A percentile compares a stretch with the other conserved stretches of the same genome.
phyloP scores from a whole-genome alignment of 2,888 invertebrate species.

The Drosophila sordidula region DNA sequence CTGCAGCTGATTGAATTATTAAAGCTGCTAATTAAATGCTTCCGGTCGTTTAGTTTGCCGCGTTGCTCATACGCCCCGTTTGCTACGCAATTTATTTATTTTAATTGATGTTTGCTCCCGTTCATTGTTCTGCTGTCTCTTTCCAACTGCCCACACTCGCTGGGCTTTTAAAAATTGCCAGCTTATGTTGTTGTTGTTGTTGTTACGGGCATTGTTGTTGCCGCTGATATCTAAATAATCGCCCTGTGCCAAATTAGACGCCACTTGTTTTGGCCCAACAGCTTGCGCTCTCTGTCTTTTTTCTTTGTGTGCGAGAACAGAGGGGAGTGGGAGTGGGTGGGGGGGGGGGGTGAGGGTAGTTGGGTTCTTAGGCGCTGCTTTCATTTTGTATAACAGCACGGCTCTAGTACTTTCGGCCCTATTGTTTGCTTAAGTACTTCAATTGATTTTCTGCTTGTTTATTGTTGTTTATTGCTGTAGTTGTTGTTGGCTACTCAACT shows the following conservation, averaged over 20 bases:
- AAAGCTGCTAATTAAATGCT: slow-evolving; percentile 78
- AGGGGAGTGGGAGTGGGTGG: not conserved
- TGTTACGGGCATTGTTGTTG: slow-evolving; percentile 49
- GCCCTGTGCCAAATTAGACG: slow-evolving; percentile 69
- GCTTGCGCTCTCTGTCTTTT: slow-evolving; percentile 16
- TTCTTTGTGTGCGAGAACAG: slow-evolving; percentile 7
- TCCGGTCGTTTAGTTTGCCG: slow-evolving; percentile 75
- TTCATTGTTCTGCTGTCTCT: slow-evolving; percentile 4
- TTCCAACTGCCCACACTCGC: not conserved
- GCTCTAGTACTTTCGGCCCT: slow-evolving; percentile 35
- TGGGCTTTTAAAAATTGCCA: slow-evolving; percentile 35
- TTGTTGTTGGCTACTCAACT: slow-evolving; percentile 47
- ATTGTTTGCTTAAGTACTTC: slow-evolving; percentile 79
- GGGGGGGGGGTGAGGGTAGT: not conserved
- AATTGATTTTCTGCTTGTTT: slow-evolving; percentile 74
- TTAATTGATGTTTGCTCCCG: slow-evolving; percentile 65
- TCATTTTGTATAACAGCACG: slow-evolving; percentile 30
- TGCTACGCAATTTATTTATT: slow-evolving; percentile 78
- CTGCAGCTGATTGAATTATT: slow-evolving; percentile 73
- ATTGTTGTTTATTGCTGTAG: slow-evolving; percentile 54
- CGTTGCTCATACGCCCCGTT: slow-evolving; percentile 66
- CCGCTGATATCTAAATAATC: slow-evolving; percentile 70
- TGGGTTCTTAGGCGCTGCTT: slow-evolving; percentile 5
- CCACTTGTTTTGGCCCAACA: slow-evolving; percentile 58
- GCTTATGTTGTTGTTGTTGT: slow-evolving; percentile 32